Evolutionary conservation across 35 echinoderm and acorn worm species (phyloP).

Genomic region (Apostichopus californicus): DNA sequence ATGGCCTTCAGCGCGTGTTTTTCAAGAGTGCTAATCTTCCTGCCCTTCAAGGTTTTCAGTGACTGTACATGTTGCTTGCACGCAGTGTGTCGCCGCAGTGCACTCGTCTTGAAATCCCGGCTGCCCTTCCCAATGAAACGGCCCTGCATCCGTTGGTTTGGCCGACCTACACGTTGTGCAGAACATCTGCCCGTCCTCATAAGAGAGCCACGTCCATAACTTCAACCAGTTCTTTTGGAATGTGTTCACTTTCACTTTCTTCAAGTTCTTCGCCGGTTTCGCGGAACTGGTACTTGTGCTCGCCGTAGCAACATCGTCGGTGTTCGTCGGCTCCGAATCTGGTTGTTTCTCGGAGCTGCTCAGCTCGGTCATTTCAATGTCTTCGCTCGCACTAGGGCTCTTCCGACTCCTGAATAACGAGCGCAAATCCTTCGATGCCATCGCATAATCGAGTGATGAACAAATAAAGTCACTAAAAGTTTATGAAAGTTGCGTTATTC

Average conservation of each 20-base stretch:
- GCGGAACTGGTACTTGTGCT: too few relatives aligned
- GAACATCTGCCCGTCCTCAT: slow-evolving; percentile 19
- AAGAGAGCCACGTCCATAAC: slow-evolving; percentile 21
- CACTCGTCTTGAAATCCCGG: slow-evolving; percentile 24
- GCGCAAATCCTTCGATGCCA: neutral
- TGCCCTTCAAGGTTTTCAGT: slow-evolving; percentile 16
- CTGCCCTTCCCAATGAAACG: slow-evolving; percentile 6
- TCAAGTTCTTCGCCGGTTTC: too few relatives aligned
- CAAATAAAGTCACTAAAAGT: neutral
- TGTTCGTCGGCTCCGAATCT: too few relatives aligned
- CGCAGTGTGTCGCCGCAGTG: slow-evolving; percentile 13
- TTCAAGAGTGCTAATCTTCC: neutral
- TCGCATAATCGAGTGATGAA: neutral
- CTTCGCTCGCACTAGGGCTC: slow-evolving; percentile 11
- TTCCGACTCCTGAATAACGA: neutral
- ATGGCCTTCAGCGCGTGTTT: slow-evolving; percentile 8
- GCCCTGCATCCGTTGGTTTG: neutral
- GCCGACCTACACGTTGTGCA: neutral
- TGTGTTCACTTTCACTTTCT: too few relatives aligned
- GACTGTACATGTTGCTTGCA: neutral
- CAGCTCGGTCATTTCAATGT: slow-evolving; percentile 18
- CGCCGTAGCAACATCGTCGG: too few relatives aligned
- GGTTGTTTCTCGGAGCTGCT: neutral
- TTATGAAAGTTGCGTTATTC: too few relatives aligned
- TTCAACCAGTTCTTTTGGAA: slow-evolving; percentile 36